Evolutionary conservation across 35 echinoderm and acorn worm genomes (phyloP).

Genomic region (Apostichopus japonicus): DNA sequence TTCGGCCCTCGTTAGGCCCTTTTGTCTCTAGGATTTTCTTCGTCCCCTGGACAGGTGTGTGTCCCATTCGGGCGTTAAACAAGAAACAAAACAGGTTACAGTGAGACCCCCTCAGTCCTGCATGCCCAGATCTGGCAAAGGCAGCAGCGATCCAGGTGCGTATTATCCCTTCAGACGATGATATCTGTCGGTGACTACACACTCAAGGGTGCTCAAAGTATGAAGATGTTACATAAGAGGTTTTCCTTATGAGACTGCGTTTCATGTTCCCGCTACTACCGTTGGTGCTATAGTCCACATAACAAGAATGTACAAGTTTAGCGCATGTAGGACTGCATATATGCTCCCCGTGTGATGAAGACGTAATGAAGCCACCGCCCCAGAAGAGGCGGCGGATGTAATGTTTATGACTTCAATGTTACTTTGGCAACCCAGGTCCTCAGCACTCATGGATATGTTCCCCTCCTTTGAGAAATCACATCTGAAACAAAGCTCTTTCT

Average conservation of each 20-base stretch:
- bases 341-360: conserved; percentile 9
- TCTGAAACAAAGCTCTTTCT: neutral
- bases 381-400: neutral
- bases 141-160: neutral
- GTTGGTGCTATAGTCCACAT: conserved; percentile 26
- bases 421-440: neutral
- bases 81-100: neutral
- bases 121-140: neutral
- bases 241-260: neutral
- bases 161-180: neutral
- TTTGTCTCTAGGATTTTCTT: neutral
- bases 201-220: neutral
- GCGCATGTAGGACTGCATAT: conserved; percentile 13
- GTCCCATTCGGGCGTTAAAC: neutral
- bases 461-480: conserved; percentile 14
- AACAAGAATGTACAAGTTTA: conserved; percentile 46
- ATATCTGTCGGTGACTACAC: neutral
- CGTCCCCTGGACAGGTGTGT: neutral
- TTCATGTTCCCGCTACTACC: conserved; percentile 39
- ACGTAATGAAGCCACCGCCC: neutral
- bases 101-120: neutral
- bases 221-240: neutral
- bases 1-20: neutral
- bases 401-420: neutral
- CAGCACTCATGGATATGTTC: neutral